These are phyloP conservation scores for Tubiluchus corallicola DNA, from an alignment of 2,888 invertebrate genomes.

Conservation along the genomic window DNA sequence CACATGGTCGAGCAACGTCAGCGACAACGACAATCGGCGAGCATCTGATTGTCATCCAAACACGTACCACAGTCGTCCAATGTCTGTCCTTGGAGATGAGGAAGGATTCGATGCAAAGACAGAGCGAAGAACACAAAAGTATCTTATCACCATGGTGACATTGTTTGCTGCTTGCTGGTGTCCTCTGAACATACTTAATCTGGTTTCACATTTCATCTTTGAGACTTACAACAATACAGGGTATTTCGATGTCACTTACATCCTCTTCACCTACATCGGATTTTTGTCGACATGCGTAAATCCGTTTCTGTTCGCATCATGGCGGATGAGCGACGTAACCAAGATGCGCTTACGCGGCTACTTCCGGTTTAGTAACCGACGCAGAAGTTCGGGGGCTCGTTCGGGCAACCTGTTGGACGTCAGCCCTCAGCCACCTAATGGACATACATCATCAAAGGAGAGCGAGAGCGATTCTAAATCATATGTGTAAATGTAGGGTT, in stretches of 20 bases:
- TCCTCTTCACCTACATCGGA: slow-evolving; percentile 48
- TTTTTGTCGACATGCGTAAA: slow-evolving; percentile 47
- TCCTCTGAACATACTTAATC: slow-evolving; percentile 41
- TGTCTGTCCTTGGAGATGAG: too few relatives aligned
- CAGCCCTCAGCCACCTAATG: too few relatives aligned
- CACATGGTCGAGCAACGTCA: too few relatives aligned
- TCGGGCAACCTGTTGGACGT: too few relatives aligned
- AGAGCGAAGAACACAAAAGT: slow-evolving; percentile 46
- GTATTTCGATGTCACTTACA: slow-evolving; percentile 46
- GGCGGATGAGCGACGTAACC: slow-evolving; percentile 39
- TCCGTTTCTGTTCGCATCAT: slow-evolving; percentile 42
- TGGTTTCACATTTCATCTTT: slow-evolving; percentile 42
- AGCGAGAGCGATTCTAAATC: too few relatives aligned
- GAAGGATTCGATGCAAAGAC: slow-evolving; percentile 29
- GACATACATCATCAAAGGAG: too few relatives aligned
- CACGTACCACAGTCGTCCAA: too few relatives aligned
- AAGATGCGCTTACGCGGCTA: slow-evolving; percentile 24
- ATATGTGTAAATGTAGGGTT: too few relatives aligned
- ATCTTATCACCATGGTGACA: slow-evolving; percentile 44
- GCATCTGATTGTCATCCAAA: too few relatives aligned
- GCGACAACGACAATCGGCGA: too few relatives aligned
- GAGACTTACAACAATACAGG: slow-evolving; percentile 48
- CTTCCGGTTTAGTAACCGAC: slow-evolving; percentile 18
- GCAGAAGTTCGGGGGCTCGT: too few relatives aligned
- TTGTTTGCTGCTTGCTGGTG: slow-evolving; percentile 45